A percentile compares a stretch with the other conserved stretches of the same genome.
These are phyloP conservation scores for Poeciliopsis infans DNA, from an alignment of 2,797 vertebrate species.

Conservation along the genomic window DNA sequence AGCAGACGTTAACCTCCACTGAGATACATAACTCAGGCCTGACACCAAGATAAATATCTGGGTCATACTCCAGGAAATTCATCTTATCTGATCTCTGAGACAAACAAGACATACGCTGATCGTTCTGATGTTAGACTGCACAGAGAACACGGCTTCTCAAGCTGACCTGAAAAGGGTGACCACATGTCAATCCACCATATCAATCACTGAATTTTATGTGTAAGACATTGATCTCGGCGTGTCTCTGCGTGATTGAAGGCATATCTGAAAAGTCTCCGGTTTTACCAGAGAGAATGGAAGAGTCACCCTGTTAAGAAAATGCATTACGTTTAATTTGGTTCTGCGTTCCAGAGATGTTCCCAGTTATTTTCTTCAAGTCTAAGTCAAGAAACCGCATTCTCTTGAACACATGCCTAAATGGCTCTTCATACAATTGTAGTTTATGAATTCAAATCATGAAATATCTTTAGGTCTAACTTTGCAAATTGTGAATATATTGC, in stretches of 20 bases:
- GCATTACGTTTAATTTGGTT: neutral
- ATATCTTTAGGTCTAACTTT: neutral
- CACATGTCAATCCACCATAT: conserved; percentile 38
- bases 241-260: neutral
- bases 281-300: neutral
- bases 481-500: neutral
- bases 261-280: neutral
- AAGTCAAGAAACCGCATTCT: neutral
- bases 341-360: neutral
- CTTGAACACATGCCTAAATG: neutral
- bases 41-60: conserved; percentile 69
- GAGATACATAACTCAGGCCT: conserved; percentile 52
- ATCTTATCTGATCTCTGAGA: conserved; percentile 59
- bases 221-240: neutral
- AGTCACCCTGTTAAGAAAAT: neutral
- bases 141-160: conserved; percentile 17
- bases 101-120: conserved; percentile 57
- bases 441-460: neutral
- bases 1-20: conserved; percentile 59
- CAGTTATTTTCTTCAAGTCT: neutral
- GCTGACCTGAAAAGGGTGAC: conserved; percentile 12
- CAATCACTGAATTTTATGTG: conserved; percentile 15
- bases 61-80: conserved; percentile 60
- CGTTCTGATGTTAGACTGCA: conserved; percentile 28
- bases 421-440: neutral